Base-by-base conservation (phyloP, 2,113 vertebrate species). In the Heliornis fulica region DNA sequence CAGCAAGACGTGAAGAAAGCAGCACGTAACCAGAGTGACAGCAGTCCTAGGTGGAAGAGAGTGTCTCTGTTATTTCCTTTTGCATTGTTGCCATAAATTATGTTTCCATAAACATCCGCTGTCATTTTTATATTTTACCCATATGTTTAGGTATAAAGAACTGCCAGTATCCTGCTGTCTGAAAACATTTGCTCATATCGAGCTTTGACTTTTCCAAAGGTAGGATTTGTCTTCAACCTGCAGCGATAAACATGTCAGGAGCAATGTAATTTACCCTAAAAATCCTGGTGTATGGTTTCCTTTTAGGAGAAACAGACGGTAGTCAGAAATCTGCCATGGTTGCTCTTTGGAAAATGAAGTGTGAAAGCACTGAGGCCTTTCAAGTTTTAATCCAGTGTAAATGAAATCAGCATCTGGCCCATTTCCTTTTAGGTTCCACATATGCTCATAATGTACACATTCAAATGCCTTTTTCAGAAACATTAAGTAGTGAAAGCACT, bases 51-150 rank as follows among this genome's bases (percentile, higher is more conserved):
- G 71, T 94, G 85, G 91, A 96, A 91, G 40, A 88, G 66, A 50
- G 28, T 53, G 91, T 90, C 81, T 95, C 72, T 93, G 54, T 83
- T 92, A 86, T 29, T 97, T 94, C 89, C 92, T 94, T 88, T 95
- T 93, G 87, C 77, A 93, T 92, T 93, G 84, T 93, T 91, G 46
- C 48, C 25, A 20, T 87, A 86, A 94, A 90, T 63, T 78, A n/a
- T 75, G 36, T 76, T 90, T 74, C 61, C 13, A 6, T 92, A 97
- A 95, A 95, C 83, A 97, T 95, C 87, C 43, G 1, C 19, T 64
- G 61, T 32, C 23, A 16, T 83, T 91, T 96, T 91, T 93, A 4
- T 87, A 36, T 95, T 80, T 96, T 89, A 63, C 41, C 71, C 23
- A 4, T 88, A 53, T 77, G 76, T 92, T 96, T 87, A 61, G 79